Percentiles rank a stretch among this genome's conserved stretches.
phyloP scores from a whole-genome alignment of 2,113 vertebrate genomes.

The Oenanthe melanoleuca region DNA sequence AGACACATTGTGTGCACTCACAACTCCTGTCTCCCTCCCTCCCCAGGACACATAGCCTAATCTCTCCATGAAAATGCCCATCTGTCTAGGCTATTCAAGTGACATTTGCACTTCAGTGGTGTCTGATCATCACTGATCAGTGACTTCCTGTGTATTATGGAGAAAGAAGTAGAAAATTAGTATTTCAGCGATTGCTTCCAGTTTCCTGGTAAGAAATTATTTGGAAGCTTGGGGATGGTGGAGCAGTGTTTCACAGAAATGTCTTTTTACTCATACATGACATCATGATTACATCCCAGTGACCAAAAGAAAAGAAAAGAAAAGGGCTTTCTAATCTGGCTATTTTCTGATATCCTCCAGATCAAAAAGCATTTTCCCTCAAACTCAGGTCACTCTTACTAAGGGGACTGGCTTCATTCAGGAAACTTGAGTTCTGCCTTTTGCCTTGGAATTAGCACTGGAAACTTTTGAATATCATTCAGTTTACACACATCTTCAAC shows the following conservation, averaged over 20 bases:
- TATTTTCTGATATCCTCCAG: not conserved
- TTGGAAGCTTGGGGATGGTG: not conserved
- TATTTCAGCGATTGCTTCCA: not conserved
- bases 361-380: not conserved
- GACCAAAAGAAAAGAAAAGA: not conserved
- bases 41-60: not conserved
- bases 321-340: not conserved
- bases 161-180: not conserved
- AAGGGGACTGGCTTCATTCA: not conserved
- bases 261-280: not conserved
- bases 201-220: not conserved
- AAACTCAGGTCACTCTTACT: not conserved
- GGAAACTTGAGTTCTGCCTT: not conserved
- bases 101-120: conserved; percentile 21
- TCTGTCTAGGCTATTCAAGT: conserved; percentile 12
- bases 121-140: not conserved
- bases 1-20: not conserved
- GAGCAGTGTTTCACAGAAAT: not conserved
- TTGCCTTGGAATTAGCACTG: not conserved
- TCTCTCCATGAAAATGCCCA: not conserved
- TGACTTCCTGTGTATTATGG: not conserved
- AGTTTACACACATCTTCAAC: not conserved
- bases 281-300: not conserved
- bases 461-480: not conserved
- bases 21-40: not conserved